Evolutionary conservation across 2,113 vertebrate species (phyloP), one percentile per base, ranked within the genome.

Genomic region (Polypterus senegalus): DNA sequence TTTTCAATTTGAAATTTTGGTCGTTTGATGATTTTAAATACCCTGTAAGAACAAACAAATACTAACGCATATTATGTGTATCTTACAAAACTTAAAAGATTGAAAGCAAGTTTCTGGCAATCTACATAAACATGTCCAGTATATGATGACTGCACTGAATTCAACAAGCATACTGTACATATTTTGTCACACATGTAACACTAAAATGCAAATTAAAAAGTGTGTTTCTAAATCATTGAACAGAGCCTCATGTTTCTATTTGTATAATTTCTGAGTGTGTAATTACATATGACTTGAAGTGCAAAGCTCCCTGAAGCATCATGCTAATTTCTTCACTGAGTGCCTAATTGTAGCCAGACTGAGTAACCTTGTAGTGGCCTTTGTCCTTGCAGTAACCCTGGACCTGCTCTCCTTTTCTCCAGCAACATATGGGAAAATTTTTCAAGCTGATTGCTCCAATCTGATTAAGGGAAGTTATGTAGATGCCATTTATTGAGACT

Each of bases 281-380:
- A 90, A 91, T 94, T 88, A 88, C 78, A 78, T 85, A 81, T 79
- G 83, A 89, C 84, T 27, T 83, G 77, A 84, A 84, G 82, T 84
- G 84, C 86, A 88, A 86, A 77, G 84, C 81, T 88, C 88, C 88
- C 89, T 47, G 66, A 82, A 88, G 89, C 86, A 79, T 85, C 81
- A 80, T 86, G 78, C 81, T 75, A 76, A 83, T 86, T 84, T 88
- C 81, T 81, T 72, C 75, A 73, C 74, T 65, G 79, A 82, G 81
- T 79, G 78, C 71, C 77, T 97, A 96, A 97, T 97, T 92, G 90
- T 81, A 91, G 86, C 86, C 93, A 97, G 92, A 96, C 89, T 75
- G 68, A 75, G 73, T 89, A 81, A 88, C 92, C 92, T 88, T 83
- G 65, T 74, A 48, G 74, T 88, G 88, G 89, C 91, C 91, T 89